Percentiles rank a stretch among this genome's conserved stretches.
These are phyloP conservation scores for Idaea dimidiata DNA, from an alignment of 2,888 invertebrate species.

Conservation along the genomic window DNA sequence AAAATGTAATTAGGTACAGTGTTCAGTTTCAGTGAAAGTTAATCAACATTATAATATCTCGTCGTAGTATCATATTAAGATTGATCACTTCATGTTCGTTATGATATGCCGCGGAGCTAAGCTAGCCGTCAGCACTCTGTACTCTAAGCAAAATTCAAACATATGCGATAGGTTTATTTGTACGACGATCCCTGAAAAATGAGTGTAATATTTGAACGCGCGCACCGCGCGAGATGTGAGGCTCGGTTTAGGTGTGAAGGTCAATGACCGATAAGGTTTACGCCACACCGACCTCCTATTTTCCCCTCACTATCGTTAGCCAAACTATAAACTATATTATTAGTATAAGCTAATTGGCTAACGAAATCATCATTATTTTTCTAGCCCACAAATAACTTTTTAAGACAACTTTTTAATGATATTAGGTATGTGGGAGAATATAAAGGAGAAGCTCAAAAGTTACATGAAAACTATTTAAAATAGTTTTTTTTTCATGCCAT, in stretches of 20 bases:
- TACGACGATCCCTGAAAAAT: slow-evolving; percentile 48
- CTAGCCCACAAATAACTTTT: neutral
- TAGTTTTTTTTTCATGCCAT: too few relatives aligned
- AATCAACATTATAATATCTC: neutral
- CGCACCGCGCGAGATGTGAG: slow-evolving; percentile 66
- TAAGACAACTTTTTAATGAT: neutral
- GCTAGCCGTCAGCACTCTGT: neutral
- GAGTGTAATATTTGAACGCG: slow-evolving; percentile 47
- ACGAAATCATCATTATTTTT: slow-evolving; percentile 11
- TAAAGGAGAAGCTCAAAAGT: neutral
- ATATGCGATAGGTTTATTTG: slow-evolving; percentile 1
- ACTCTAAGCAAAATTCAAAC: slow-evolving; percentile 23
- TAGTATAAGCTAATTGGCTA: slow-evolving; percentile 37
- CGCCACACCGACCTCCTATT: slow-evolving; percentile 60
- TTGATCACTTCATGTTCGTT: slow-evolving; percentile 1
- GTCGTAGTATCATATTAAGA: neutral
- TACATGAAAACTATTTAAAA: too few relatives aligned
- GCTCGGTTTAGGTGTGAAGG: slow-evolving; percentile 78
- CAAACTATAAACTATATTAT: slow-evolving; percentile 49
- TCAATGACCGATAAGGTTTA: slow-evolving; percentile 78
- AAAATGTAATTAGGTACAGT: neutral
- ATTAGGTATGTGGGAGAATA: neutral
- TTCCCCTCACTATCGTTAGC: slow-evolving; percentile 36
- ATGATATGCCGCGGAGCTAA: slow-evolving; percentile 6
- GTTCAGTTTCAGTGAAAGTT: neutral